Base-by-base conservation (phyloP, 2,797 vertebrate species). In the Sebastes itinus region DNA sequence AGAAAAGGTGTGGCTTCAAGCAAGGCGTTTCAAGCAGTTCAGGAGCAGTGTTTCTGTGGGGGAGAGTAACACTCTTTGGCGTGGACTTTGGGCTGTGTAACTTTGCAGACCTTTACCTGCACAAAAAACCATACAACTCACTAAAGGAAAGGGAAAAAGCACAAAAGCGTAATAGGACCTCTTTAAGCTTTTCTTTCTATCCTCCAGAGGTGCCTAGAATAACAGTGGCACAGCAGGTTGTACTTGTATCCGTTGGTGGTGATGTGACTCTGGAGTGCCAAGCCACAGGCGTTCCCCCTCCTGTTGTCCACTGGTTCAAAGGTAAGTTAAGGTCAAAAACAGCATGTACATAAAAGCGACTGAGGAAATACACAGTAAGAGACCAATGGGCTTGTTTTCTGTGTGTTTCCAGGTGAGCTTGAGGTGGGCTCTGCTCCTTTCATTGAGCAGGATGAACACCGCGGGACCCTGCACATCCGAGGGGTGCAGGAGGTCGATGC, bases 231-330 rank as follows among this genome's bases (percentile, higher is more conserved):
- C 95, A 93, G 0, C 89, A 94, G 2, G 85, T 91, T 22, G 90
- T 98, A 30, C 92, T 95, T 11, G 95, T 88, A 0, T 90, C 95
- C 0, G 85, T 90, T 1, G 97, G 97, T 3, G 96, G 95, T 20
- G 97, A 97, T 1, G 97, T 95, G 0, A 92, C 95, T 71, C 92
- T 99, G 73, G 93, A 92, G 84, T 99, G 98, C 82, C 85, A 75
- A 52, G 94, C 89, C 1, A 92, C 92, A 0, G 98, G 98, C 12
- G 59, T 92, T 0, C 97, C 98, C 5, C 84, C 89, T 1, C 97
- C 98, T 6, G 89, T 92, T 2, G 23, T 99, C 7, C 82, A 79
- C 20, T 99, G 98, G 98, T 96, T 96, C 89, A 97, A 97, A 97
- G 97, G 98, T 98, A 87, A 83, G 74, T 10, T 42, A 4, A 60